phyloP scores from a whole-genome alignment of 2,888 invertebrate species.

The Junonia oenone region DNA sequence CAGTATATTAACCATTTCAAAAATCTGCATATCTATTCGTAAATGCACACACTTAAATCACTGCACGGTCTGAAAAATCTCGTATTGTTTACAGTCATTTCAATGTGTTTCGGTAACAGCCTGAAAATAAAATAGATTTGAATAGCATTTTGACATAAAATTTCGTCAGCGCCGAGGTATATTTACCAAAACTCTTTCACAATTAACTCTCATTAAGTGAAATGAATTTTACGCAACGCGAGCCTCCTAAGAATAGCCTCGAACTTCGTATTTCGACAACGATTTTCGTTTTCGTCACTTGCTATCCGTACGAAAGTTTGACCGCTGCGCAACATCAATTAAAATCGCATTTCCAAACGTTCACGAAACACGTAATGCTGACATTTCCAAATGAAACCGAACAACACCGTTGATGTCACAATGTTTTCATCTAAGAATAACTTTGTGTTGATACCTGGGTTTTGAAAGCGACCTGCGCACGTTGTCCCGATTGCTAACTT shows the following conservation, averaged over 20 bases:
- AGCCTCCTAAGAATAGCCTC: background rate
- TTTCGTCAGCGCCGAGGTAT: background rate
- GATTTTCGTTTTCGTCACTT: conserved; percentile 28
- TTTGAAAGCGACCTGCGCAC: background rate
- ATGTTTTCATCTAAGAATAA: conserved; percentile 13
- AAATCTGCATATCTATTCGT: too few relatives aligned
- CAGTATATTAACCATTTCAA: too few relatives aligned
- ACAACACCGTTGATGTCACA: conserved; percentile 15
- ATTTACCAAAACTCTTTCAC: background rate
- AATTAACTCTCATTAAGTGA: background rate
- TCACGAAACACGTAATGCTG: conserved; percentile 55
- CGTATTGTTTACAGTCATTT: too few relatives aligned
- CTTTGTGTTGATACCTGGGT: conserved; percentile 7
- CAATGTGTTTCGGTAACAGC: too few relatives aligned
- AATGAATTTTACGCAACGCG: background rate
- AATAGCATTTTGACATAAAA: background rate
- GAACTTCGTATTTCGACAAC: background rate
- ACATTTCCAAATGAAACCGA: conserved; percentile 43
- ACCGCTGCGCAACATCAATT: conserved; percentile 63
- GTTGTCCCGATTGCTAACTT: background rate
- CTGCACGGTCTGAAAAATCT: too few relatives aligned
- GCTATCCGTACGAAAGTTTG: conserved; percentile 47
- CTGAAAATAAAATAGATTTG: background rate
- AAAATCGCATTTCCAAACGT: conserved; percentile 69
- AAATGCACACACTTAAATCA: too few relatives aligned